Evolutionary conservation across 2,113 vertebrate genomes (phyloP), one percentile per base, ranked within the genome.

Genomic region (Colaptes auratus): DNA sequence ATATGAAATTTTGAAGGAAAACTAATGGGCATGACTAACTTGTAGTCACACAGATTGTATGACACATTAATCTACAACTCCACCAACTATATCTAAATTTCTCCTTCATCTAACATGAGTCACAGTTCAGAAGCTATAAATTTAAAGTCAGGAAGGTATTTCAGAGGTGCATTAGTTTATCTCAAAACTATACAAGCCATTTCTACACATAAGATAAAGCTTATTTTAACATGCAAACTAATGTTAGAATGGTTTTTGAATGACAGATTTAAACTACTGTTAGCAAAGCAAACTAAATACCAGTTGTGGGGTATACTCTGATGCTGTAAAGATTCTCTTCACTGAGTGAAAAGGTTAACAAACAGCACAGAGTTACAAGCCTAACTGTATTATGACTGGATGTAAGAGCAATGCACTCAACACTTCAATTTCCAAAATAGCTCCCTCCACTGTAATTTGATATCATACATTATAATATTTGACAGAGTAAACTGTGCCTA

Each of bases 1-100:
- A 72, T 35, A 88, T 67, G 44, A 94, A 80, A 67, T 70, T 82
- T 76, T 86, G 39, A 88, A 78, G 75, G 52, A 82, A 90, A 91
- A 87, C 33, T 96, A 94, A 97, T 55, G 64, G 64, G 70, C 56
- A 1, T 95, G 74, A 96, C 88, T 79, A 94, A 89, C 10, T 6
- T 28, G 42, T 12, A 90, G 85, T 94, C 93, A 97, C 82, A 96
- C 6, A 63, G 89, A 82, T 33, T 86, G 70, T 42, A 64, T 46
- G 76, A 86, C 82, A 88, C 53, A 52, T 58, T 74, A 94, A 80
- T 85, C 46, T 84, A 87, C 76, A 90, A 82, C 74, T 90, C 44
- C 69, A 67, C 48, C 63, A 88, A 88, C 65, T 85, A 91, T 63
- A 53, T 42, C 88, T 87, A 93, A 92, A 92, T 84, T 53, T 87